Evolutionary conservation across 2,888 invertebrate genomes (phyloP).

Genomic region (Metallyticus violacea): DNA sequence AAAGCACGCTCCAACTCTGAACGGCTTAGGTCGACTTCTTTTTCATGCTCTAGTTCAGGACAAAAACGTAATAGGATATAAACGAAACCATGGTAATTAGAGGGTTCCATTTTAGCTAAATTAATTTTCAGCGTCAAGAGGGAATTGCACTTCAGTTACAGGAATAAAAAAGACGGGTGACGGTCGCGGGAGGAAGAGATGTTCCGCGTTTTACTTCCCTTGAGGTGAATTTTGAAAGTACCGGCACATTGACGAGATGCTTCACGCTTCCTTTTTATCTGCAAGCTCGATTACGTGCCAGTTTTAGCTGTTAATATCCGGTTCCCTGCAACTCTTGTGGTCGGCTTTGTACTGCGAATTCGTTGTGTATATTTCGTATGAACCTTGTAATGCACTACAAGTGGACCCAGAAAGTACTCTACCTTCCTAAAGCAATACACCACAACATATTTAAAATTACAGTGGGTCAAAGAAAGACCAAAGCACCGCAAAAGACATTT

Average conservation of each 20-base stretch:
- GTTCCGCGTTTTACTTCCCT: not conserved
- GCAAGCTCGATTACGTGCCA: not conserved
- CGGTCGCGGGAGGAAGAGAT: not conserved
- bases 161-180: not conserved
- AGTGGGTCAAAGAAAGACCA: no score
- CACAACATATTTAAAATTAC: no score
- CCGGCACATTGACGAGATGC: not conserved
- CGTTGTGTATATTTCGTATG: no score
- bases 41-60: not conserved
- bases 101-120: not conserved
- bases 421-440: no score
- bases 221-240: not conserved
- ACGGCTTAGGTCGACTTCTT: not conserved
- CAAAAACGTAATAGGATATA: not conserved
- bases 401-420: no score
- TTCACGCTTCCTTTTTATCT: not conserved
- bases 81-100: not conserved
- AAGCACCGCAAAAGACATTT: no score
- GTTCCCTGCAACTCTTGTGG: not conserved
- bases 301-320: not conserved
- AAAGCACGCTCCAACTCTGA: not conserved
- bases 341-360: no score
- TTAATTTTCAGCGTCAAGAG: not conserved
- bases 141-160: not conserved
- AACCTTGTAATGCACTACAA: no score